These are phyloP conservation scores for Ctena decussata DNA, from an alignment of 2,888 invertebrate species.

Conservation along the genomic window DNA sequence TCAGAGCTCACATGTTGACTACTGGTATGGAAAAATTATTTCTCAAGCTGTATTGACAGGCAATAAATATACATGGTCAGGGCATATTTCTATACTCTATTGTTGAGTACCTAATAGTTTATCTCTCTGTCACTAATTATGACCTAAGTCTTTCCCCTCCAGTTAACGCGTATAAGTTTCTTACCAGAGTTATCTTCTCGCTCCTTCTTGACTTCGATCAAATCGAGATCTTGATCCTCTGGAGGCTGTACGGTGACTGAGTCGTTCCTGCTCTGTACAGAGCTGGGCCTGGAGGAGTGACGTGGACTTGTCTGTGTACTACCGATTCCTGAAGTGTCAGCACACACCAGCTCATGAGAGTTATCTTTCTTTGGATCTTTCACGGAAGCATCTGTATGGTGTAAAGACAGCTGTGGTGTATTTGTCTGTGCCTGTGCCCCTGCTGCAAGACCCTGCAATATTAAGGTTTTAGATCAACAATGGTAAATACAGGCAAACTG, in stretches of 20 bases:
- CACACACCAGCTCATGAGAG: slow-evolving; percentile 60
- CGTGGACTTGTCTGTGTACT: slow-evolving; percentile 65
- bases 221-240: slow-evolving; percentile 67
- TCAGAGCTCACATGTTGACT: too few species aligned
- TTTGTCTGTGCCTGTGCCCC: not conserved
- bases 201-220: slow-evolving; percentile 66
- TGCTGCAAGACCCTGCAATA: not conserved
- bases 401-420: not conserved
- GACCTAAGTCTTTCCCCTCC: too few species aligned
- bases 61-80: too few species aligned
- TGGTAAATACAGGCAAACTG: too few species aligned
- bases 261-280: slow-evolving; percentile 62
- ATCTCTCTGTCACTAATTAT: too few species aligned
- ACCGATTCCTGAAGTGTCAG: slow-evolving; percentile 68
- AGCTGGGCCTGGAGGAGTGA: slow-evolving; percentile 64
- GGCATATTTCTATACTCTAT: too few species aligned
- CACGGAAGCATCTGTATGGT: slow-evolving; percentile 23
- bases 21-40: too few species aligned
- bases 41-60: too few species aligned
- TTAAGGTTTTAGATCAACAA: too few species aligned
- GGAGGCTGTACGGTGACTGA: slow-evolving; percentile 59
- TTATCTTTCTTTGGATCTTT: slow-evolving; percentile 48
- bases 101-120: too few species aligned
- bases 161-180: too few species aligned
- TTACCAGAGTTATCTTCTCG: slow-evolving; percentile 36